Evolutionary conservation across 2,888 invertebrate species (phyloP), one percentile per base, ranked within the genome.

Genomic region (Tetrapedia diversipes): DNA sequence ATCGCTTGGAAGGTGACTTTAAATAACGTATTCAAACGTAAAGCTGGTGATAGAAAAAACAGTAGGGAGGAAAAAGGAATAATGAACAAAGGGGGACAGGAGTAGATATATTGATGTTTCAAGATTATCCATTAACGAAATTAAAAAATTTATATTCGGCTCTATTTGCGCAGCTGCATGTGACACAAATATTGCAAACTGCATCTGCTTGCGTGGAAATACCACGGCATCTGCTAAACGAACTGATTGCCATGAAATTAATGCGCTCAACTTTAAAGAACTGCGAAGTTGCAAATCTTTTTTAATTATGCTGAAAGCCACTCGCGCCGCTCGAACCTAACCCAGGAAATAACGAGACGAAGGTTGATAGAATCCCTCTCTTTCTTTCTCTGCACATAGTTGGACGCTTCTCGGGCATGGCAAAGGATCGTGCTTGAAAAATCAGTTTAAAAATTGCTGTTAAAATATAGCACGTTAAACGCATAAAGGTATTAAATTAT

Each of bases 291-390:
- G 39, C 39, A 19, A 60, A 59, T 45, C 19, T 19, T 54, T 69
- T 72, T 72, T 61, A 60, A 72, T 69, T 72, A 47, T 19, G 54
- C 47, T 69, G 47, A 69, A 72, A 69, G 72, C 39, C 32, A 19
- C 16, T 22, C 45, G 29, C 24, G 10, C 24, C 16, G 16, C 45
- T 19, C 2, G 14, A 39, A 32, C 22, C 22, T 32, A 14, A 1
- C 4, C 4, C 11, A n/a, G 19, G 14, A 27, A 69, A 61, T 32
- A 34, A 41, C 27, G 10, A 14, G 34, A 56, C 16, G 32, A 27
- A 41, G n/a, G 22, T n/a, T 24, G 32, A 56, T 32, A 49, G n/a
- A 16, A 19, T n/a, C n/a, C 2, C 2, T 34, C 24, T n/a, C 14
- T 41, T n/a, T n/a, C n/a, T n/a, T n/a, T n/a, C n/a, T n/a, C n/a